Conservation (phyloP, 2,797 vertebrate species). For the Malacoctenus gilli region DNA sequence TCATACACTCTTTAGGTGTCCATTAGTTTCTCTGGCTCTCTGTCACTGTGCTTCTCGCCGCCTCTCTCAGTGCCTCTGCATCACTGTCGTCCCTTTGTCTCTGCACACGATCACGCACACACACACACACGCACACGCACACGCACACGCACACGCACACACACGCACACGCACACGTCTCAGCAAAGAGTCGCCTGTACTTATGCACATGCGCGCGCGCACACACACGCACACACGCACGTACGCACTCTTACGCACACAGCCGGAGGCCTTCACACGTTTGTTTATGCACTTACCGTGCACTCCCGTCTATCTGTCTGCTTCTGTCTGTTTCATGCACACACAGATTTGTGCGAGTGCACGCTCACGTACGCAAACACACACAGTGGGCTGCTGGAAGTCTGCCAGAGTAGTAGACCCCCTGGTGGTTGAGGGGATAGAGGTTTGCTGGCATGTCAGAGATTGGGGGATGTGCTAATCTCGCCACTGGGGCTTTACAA, state of each 20-base stretch:
- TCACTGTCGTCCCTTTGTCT: slow-evolving; percentile 11
- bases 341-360: slow-evolving; percentile 28
- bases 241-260: slow-evolving; percentile 15
- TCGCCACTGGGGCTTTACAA: slow-evolving; percentile 62
- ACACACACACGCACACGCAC: too few relatives aligned
- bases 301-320: slow-evolving; percentile 61
- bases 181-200: too few relatives aligned
- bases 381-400: slow-evolving; percentile 55
- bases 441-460: slow-evolving; percentile 67
- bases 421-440: slow-evolving; percentile 65
- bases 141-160: slow-evolving; percentile 11
- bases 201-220: too few relatives aligned
- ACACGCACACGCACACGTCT: slow-evolving; percentile 4
- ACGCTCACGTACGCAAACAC: slow-evolving; percentile 20
- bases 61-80: slow-evolving; percentile 14
- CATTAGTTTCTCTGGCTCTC: slow-evolving; percentile 64
- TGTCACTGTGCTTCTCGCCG: slow-evolving; percentile 43
- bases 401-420: slow-evolving; percentile 58
- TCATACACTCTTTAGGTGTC: slow-evolving; percentile 67
- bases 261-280: slow-evolving; percentile 63
- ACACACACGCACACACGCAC: not conserved
- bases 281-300: slow-evolving; percentile 68
- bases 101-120: not conserved
- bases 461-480: slow-evolving; percentile 61
- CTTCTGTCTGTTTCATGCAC: slow-evolving; percentile 59